A percentile compares a stretch with the other conserved stretches of the same genome.
Evolutionary conservation across 2,797 vertebrate genomes (phyloP).

Genomic region (Lutjanus argentimaculatus): DNA sequence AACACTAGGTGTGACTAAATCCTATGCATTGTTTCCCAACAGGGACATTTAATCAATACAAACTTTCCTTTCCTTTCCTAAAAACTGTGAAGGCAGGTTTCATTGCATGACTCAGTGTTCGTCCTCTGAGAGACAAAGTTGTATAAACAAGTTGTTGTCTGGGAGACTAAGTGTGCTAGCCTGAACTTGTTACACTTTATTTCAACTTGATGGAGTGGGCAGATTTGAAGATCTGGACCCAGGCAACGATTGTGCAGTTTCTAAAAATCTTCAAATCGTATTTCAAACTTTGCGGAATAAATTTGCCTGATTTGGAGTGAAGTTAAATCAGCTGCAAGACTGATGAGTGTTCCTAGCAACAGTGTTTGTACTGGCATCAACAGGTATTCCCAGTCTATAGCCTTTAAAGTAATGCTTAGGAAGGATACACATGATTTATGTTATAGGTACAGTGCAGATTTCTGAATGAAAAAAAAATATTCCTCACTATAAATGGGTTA

Average conservation of each 20-base stretch:
- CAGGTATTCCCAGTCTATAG: slow-evolving; percentile 32
- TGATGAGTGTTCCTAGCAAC: slow-evolving; percentile 79
- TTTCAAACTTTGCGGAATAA: slow-evolving; percentile 32
- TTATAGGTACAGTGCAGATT: not conserved
- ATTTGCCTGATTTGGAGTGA: slow-evolving; percentile 52
- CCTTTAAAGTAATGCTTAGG: slow-evolving; percentile 4
- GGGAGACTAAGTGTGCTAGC: too few relatives aligned
- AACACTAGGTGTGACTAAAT: too few relatives aligned
- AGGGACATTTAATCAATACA: not conserved
- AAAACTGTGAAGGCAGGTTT: not conserved
- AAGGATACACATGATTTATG: not conserved
- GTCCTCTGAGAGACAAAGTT: not conserved
- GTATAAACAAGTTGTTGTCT: not conserved
- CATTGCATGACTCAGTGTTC: not conserved
- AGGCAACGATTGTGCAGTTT: not conserved
- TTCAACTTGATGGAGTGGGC: too few relatives aligned
- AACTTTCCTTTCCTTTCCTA: too few relatives aligned
- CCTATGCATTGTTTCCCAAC: not conserved
- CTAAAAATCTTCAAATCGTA: slow-evolving; percentile 16
- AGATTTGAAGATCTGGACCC: too few relatives aligned
- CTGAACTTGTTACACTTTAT: too few relatives aligned
- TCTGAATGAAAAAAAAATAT: slow-evolving; percentile 3
- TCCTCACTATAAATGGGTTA: not conserved
- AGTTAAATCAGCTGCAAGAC: slow-evolving; percentile 41
- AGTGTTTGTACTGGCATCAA: slow-evolving; percentile 59